Evolutionary conservation across 1,140 invertebrate species (phyloP), one percentile per base, ranked within the genome.

Genomic region (Drosophila varians): DNA sequence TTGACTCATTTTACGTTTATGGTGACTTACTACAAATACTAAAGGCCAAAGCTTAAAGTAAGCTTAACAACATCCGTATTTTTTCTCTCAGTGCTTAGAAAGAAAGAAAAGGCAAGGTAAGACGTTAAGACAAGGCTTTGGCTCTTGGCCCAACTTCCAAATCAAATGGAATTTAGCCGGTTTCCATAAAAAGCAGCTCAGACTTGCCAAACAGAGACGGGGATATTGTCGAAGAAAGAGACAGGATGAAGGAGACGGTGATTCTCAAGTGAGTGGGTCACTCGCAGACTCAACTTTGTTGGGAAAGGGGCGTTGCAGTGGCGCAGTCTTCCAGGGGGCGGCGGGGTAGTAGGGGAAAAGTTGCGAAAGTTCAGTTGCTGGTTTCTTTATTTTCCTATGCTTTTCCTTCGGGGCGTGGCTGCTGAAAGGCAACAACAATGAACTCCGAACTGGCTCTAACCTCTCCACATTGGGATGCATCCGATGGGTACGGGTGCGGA

Each of bases 151-250:
- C 70, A 76, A 74, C 80, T 79, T 80, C 66, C 71, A 74, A 84
- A 80, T 86, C 80, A 84, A 86, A 84, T 84, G 80, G 80, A 84
- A 84, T 86, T 84, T 76, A 84, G 80, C 80, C 80, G 80, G 80
- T 84, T 84, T 84, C 80, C 79, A 84, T 86, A 84, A 79, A 86
- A 84, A 77, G 73, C 75, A 78, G 74, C 72, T 72, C 46, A 53
- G 69, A 42, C 54, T 16, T 19, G 49, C 36, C 19, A 21, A 28
- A 40, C 45, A 43, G 57, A 21, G 40, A 47, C 8, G 21, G 47
- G n/a, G 31, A 26, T 11, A 3, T n/a, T 3, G 2, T 7, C 4
- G 1, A 18, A 19, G 14, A 51, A 31, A 52, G 62, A 65, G 58
- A 65, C 31, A 21, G 45, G 31, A 31, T 11, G n/a, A 21, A 58